Evolutionary conservation across 2,113 vertebrate species (phyloP).

Genomic region (Pseudois nayaur): DNA sequence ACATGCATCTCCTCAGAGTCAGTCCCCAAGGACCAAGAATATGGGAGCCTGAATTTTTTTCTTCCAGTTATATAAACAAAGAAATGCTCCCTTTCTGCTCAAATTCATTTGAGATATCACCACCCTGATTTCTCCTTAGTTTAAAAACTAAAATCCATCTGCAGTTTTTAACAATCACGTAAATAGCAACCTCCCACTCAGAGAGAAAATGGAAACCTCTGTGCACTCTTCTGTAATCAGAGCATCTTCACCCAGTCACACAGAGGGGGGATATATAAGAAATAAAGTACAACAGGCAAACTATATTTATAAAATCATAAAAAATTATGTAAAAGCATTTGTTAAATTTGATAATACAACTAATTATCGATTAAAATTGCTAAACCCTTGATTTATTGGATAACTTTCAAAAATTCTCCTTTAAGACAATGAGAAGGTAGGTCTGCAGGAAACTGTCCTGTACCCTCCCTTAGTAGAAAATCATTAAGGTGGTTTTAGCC

Average conservation of each 20-base stretch:
- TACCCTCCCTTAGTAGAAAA: neutral
- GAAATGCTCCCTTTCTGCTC: too few species aligned
- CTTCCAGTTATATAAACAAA: too few species aligned
- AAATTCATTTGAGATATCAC: too few species aligned
- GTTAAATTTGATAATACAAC: neutral
- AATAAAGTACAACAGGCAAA: neutral
- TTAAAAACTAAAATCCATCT: too few species aligned
- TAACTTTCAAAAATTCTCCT: neutral
- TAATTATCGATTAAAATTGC: neutral
- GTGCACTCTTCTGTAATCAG: too few species aligned
- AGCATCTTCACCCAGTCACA: conserved; percentile 51
- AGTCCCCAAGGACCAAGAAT: too few species aligned
- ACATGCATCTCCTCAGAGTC: too few species aligned
- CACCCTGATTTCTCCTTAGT: too few species aligned
- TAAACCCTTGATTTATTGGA: neutral
- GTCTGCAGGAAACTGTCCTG: neutral
- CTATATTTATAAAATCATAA: neutral
- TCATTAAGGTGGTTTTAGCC: neutral
- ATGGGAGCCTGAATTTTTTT: too few species aligned
- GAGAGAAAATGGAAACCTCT: too few species aligned
- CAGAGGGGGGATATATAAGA: neutral
- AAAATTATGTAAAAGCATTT: neutral
- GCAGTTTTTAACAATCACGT: too few species aligned
- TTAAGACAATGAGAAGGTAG: neutral
- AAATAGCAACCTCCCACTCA: too few species aligned